phyloP scores from a whole-genome alignment of 2,113 vertebrate species.

The Heterotilapia buettikoferi region DNA sequence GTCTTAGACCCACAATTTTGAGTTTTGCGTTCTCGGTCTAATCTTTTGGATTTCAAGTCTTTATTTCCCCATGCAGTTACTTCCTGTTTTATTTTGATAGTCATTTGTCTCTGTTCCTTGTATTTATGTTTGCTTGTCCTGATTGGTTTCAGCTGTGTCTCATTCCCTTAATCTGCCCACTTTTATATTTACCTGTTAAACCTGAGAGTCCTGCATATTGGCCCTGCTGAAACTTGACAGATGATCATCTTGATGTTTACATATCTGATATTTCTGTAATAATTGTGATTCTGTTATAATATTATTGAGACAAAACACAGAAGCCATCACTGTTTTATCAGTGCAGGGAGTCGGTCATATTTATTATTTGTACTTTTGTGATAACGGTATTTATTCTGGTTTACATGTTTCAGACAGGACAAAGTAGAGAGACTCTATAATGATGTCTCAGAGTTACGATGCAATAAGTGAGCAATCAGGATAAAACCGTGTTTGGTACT shows the following conservation, averaged over 20 bases:
- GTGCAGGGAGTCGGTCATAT: neutral
- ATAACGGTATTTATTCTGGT: neutral
- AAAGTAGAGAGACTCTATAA: neutral
- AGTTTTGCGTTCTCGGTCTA: neutral
- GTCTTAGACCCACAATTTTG: neutral
- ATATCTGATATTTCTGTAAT: neutral
- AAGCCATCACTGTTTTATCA: neutral
- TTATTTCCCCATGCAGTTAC: neutral
- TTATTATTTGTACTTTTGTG: neutral
- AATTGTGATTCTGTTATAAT: neutral
- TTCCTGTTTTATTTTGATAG: neutral
- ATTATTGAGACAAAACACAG: neutral
- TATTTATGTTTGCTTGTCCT: neutral
- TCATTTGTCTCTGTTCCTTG: neutral
- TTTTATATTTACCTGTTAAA: neutral
- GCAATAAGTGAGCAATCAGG: neutral
- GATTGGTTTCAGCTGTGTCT: neutral
- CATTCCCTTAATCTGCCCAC: neutral
- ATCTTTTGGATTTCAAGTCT: neutral
- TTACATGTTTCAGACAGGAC: neutral
- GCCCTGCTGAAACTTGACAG: neutral
- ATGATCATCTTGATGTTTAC: neutral
- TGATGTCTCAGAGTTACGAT: neutral
- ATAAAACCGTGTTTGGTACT: neutral
- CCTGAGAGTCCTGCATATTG: neutral